Percentiles rank a stretch among this genome's conserved stretches.
phyloP scores from a whole-genome alignment of 2,888 invertebrate species.

The Amblyjoppa fuscipennis region DNA sequence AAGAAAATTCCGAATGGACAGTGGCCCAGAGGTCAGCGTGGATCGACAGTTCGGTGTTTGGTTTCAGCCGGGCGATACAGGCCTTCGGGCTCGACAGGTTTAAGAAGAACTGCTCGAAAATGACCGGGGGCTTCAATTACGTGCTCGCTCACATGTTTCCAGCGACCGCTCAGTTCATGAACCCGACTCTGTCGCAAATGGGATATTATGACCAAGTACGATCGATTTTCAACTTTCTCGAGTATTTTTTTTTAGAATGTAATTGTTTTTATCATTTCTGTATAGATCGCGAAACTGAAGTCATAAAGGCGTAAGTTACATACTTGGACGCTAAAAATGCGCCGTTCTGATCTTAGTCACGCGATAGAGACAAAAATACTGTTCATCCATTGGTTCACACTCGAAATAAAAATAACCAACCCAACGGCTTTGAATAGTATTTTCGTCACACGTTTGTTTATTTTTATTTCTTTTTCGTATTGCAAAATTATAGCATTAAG shows the following conservation, averaged over 20 bases:
- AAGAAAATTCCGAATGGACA: constrained; percentile 90
- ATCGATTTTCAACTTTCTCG: not conserved
- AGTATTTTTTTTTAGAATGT: not conserved
- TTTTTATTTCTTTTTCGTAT: not conserved
- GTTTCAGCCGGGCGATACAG: constrained; percentile 94
- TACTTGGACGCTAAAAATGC: too few species aligned
- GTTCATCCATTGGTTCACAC: too few species aligned
- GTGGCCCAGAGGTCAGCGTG: constrained; percentile 93
- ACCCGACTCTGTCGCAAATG: constrained; percentile 79
- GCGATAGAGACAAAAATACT: too few species aligned
- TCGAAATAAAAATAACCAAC: too few species aligned
- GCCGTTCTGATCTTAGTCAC: too few species aligned
- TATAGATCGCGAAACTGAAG: too few species aligned
- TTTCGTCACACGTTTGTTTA: not conserved
- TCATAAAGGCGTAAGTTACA: too few species aligned
- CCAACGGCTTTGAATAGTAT: too few species aligned
- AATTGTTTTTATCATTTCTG: not conserved
- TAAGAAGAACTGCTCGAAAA: constrained; percentile 93
- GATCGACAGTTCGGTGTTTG: constrained; percentile 95
- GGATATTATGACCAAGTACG: constrained; percentile 75
- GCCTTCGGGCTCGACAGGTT: constrained; percentile 96
- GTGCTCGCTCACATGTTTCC: constrained; percentile 92
- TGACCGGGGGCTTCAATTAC: constrained; percentile 94
- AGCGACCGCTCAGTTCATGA: constrained; percentile 83
- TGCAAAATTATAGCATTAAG: not conserved